Evolutionary conservation across 2,888 invertebrate genomes (phyloP), one percentile per base, ranked within the genome.

Genomic region (Trissolcus brochymenae): DNA sequence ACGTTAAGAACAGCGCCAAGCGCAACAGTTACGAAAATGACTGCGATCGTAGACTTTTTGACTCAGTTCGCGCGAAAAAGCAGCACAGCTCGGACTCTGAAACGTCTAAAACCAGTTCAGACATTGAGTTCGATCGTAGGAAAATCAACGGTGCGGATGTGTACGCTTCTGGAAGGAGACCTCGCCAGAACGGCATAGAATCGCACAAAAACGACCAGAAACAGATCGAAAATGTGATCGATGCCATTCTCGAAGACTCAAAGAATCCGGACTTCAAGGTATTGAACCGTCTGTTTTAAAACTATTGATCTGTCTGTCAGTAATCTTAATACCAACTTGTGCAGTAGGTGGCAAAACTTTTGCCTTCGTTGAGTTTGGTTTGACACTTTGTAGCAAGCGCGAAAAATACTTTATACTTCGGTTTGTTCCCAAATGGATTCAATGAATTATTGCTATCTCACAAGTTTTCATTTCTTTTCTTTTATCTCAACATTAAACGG

Each of bases 201-300:
- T 88, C 85, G 78, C 87, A 90, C 57, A 90, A 88, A 73, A 90
- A 89, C 76, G 90, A 90, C 81, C 89, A 90, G 81, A 89, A 89
- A 76, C 87, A 89, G 67, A 89, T 89, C 64, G 90, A 90, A 79
- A 89, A 88, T 70, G 89, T 89, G 51, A 89, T 89, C 74, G 89
- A 89, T 59, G 89, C 89, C 7, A 89, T 88, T 65, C 84, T 89
- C 25, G 87, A 89, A 73, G 88, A 89, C 66, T 89, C 89, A 16
- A 89, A 89, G 62, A 89, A 88, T 79, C 88, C 89, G 1, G 89
- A 90, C 16, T 90, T 90, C 79, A 89, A 89, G 85, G 90, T 90
- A 62, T 54, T 29, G 35, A 11, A 35, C 35, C 35, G 35, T 11
- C 35, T 35, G 0, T 35, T 35, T 35, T 35, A 2, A 9, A 35